Evolutionary conservation across 2,797 vertebrate species (phyloP).

Genomic region (Rhinoraja longicauda): DNA sequence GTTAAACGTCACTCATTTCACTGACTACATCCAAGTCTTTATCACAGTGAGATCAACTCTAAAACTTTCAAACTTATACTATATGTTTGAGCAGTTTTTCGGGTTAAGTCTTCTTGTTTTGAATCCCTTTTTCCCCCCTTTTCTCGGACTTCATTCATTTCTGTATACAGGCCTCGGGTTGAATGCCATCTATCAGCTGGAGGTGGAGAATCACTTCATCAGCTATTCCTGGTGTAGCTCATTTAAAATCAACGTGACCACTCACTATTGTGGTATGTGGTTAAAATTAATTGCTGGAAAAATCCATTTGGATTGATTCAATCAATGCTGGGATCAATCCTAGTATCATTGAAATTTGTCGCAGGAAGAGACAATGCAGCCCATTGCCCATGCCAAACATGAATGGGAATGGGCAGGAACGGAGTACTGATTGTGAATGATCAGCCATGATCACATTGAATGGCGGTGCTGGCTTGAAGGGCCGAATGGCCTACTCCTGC

Average conservation of each 20-base stretch:
- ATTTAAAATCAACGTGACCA: neutral
- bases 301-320: neutral
- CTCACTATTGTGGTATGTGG: neutral
- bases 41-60: neutral
- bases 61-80: neutral
- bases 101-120: neutral
- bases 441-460: no score
- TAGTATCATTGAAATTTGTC: no score
- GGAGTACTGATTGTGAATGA: no score
- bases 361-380: no score
- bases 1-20: neutral
- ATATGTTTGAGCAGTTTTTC: neutral
- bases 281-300: neutral
- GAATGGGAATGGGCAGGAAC: no score
- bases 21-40: neutral
- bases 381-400: no score
- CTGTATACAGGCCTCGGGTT: neutral
- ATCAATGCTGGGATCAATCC: no score
- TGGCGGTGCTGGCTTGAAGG: no score
- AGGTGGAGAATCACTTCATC: neutral
- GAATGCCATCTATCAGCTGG: neutral
- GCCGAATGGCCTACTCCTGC: no score
- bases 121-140: neutral
- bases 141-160: neutral
- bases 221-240: neutral